Evolutionary conservation across 2,888 invertebrate genomes (phyloP), one percentile per base, ranked within the genome.

Genomic region (Glaucopsyche alexis): DNA sequence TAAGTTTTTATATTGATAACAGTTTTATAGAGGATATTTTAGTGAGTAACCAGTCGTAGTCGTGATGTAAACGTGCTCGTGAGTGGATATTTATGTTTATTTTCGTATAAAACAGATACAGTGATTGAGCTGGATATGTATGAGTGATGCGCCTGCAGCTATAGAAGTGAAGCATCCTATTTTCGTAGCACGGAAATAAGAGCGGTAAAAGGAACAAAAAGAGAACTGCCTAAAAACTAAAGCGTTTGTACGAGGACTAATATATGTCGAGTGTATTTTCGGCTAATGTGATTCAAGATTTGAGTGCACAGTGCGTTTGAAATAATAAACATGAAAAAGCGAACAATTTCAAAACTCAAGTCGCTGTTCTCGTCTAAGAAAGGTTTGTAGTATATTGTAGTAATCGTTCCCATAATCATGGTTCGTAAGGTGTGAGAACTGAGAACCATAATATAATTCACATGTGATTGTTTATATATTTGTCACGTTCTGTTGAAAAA

Each of bases 161-260:
- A 82, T 90, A 87, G 89, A 90, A 91, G 91, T 90, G 90, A 90
- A 87, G 86, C 90, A 84, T 82, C 89, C 92, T 93, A 93, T 93
- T 93, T 93, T 92, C 88, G 93, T 91, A 89, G 88, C 89, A 93
- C 93, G 92, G 93, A 93, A 93, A 91, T 93, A 93, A 91, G 91
- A 91, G 88, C 90, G 87, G 88, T 88, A 92, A 92, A 91, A 92
- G 91, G 90, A 91, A 87, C 91, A 92, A 93, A 93, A 92, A 89
- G 88, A 84, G 82, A 85, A 84, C 88, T 85, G 87, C 82, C 87
- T 88, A 91, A 92, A 91, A 92, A 91, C 88, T 52, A 11, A 67
- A 67, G 67, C 50, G 65, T 72, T 50, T 65, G 40, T 72, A 72
- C 45, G 89, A 89, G 89, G 88, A 89, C 89, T 89, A 85, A 85